phyloP scores from a whole-genome alignment of 2,113 vertebrate genomes.

The Callopanchax toddi region DNA sequence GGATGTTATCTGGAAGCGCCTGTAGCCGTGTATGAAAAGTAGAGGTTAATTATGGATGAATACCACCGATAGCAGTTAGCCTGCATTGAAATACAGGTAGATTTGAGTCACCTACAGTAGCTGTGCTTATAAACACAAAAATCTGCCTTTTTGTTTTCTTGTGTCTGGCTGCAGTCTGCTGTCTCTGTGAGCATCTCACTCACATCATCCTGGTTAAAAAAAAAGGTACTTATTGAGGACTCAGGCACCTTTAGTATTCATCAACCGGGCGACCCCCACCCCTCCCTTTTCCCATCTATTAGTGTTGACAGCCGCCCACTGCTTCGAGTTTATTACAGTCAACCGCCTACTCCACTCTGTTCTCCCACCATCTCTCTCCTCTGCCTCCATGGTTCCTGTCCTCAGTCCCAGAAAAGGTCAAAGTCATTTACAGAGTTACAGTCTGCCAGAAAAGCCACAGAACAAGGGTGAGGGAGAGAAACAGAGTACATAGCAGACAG shows the following conservation, averaged over 20 bases:
- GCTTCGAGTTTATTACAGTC: constrained; percentile 73
- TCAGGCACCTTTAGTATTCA: constrained; percentile 65
- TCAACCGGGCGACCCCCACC: constrained; percentile 43
- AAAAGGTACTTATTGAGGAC: constrained; percentile 38
- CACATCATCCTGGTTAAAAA: constrained; percentile 30
- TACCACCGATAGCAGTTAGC: neutral
- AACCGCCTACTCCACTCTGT: constrained; percentile 56
- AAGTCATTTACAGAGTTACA: constrained; percentile 74
- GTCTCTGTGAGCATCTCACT: constrained; percentile 19
- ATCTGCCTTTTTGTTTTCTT: too few relatives aligned
- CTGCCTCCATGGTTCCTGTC: constrained; percentile 57
- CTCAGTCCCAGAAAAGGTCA: constrained; percentile 73
- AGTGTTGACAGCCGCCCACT: constrained; percentile 71
- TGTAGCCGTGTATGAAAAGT: neutral
- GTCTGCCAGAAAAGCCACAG: constrained; percentile 35
- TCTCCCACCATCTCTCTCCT: constrained; percentile 42
- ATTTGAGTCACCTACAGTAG: constrained; percentile 5
- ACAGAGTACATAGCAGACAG: constrained; percentile 34
- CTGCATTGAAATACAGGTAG: neutral
- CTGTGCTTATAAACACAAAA: too few relatives aligned
- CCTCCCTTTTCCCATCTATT: constrained; percentile 61
- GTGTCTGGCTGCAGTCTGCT: neutral
- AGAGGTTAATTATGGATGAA: neutral
- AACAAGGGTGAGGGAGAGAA: constrained; percentile 26
- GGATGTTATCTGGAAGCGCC: neutral